These are phyloP conservation scores for Xiphias gladius DNA, from an alignment of 2,113 vertebrate genomes.

Conservation along the genomic window DNA sequence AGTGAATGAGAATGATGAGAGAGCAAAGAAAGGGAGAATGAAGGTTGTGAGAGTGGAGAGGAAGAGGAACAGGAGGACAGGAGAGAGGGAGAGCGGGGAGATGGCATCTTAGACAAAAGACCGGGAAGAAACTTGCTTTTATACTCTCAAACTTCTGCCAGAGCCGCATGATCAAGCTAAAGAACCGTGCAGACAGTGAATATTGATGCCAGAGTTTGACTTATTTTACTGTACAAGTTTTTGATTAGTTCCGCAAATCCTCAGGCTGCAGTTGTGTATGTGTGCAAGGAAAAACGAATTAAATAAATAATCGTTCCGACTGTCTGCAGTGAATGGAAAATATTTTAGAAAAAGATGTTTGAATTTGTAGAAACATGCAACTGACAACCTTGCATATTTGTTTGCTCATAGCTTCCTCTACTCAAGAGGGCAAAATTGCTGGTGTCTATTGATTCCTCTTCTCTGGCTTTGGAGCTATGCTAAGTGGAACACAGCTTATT, in stretches of 20 bases:
- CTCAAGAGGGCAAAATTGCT: slow-evolving; percentile 65
- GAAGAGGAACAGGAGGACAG: slow-evolving; percentile 17
- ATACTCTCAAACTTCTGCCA: slow-evolving; percentile 21
- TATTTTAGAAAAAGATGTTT: slow-evolving; percentile 16
- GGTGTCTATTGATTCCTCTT: slow-evolving; percentile 56
- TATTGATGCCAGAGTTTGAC: slow-evolving; percentile 40
- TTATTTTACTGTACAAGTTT: slow-evolving; percentile 34
- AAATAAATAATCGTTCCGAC: slow-evolving; percentile 14
- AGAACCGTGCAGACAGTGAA: slow-evolving; percentile 28
- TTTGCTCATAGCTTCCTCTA: slow-evolving; percentile 58
- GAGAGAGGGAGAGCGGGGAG: background rate
- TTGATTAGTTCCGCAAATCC: slow-evolving; percentile 48
- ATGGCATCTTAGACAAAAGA: background rate
- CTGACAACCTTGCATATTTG: slow-evolving; percentile 48
- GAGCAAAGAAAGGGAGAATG: slow-evolving; percentile 3
- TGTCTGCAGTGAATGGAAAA: slow-evolving; percentile 27
- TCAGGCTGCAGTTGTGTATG: background rate
- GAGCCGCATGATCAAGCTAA: slow-evolving; percentile 54
- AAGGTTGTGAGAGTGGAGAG: slow-evolving; percentile 28
- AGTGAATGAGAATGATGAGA: slow-evolving; percentile 39
- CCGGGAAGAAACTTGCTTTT: slow-evolving; percentile 22
- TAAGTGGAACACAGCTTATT: slow-evolving; percentile 74
- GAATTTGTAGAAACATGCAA: slow-evolving; percentile 35
- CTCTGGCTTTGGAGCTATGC: slow-evolving; percentile 52
- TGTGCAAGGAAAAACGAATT: background rate